Evolutionary conservation across 1,140 invertebrate species (phyloP).

Genomic region (Cephus cinctus): DNA sequence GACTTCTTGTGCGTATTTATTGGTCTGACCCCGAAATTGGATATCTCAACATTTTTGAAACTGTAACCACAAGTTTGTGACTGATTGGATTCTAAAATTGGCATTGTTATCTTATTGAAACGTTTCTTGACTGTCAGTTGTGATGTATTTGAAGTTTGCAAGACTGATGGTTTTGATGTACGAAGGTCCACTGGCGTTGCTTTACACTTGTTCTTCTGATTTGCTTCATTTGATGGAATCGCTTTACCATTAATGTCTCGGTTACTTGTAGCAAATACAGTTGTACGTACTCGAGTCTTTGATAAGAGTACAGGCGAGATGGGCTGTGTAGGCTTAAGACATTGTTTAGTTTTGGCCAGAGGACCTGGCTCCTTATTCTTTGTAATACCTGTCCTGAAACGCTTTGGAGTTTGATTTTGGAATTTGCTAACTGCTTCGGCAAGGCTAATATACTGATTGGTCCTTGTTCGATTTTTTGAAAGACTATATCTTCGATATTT

Average conservation of each 20-base stretch:
- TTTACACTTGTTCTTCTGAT: constrained; percentile 12
- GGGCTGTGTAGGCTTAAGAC: constrained; percentile 42
- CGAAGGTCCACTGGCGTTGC: constrained; percentile 14
- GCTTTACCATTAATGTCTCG: constrained; percentile 8
- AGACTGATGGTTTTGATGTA: constrained; percentile 13
- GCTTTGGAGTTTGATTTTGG: constrained; percentile 48
- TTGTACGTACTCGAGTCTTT: constrained; percentile 32
- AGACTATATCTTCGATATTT: constrained; percentile 25
- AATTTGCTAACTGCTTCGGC: constrained; percentile 53
- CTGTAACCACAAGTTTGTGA: constrained; percentile 19
- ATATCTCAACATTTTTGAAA: constrained; percentile 33
- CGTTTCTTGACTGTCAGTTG: constrained; percentile 9
- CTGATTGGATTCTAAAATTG: too few relatives aligned
- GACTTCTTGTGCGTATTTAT: constrained; percentile 27
- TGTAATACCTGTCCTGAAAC: constrained; percentile 39
- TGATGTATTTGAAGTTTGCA: constrained; percentile 6
- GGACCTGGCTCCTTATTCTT: constrained; percentile 29
- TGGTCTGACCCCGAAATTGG: constrained; percentile 45
- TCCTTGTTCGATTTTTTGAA: constrained; percentile 6
- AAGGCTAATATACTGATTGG: constrained; percentile 45
- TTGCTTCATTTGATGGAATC: constrained; percentile 16
- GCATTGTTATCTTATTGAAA: constrained; percentile 23
- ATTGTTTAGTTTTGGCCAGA: constrained; percentile 25
- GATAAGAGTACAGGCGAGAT: constrained; percentile 48
- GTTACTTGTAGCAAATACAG: not conserved